phyloP scores from a whole-genome alignment of 2,113 vertebrate genomes.

The Zingel zingel region DNA sequence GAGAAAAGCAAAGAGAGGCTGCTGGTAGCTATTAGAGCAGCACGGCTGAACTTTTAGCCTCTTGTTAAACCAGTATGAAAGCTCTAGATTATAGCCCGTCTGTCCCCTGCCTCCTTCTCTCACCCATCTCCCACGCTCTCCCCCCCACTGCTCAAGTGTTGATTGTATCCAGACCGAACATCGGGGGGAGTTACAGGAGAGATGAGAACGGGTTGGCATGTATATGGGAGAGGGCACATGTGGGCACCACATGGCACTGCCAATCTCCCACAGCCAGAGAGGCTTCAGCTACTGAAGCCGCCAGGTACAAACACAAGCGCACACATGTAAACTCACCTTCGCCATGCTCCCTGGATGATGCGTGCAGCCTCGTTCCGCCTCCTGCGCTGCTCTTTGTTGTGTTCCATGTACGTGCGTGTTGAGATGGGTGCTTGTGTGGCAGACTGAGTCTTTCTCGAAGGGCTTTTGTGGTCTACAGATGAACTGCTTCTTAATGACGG shows the following conservation, averaged over 20 bases:
- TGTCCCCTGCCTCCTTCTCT: slow-evolving; percentile 59
- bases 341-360: slow-evolving; percentile 77
- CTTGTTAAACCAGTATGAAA: slow-evolving; percentile 77
- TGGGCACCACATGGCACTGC: slow-evolving; percentile 73
- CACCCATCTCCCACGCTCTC: slow-evolving; percentile 68
- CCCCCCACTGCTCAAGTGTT: slow-evolving; percentile 66
- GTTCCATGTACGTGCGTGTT: slow-evolving; percentile 35
- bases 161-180: slow-evolving; percentile 75
- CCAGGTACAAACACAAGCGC: slow-evolving; percentile 1
- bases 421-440: slow-evolving; percentile 6
- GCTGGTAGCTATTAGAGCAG: slow-evolving; percentile 80
- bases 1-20: slow-evolving; percentile 50
- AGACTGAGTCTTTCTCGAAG: slow-evolving; percentile 45
- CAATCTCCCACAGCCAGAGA: slow-evolving; percentile 28
- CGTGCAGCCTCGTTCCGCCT: slow-evolving; percentile 68
- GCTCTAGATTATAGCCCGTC: slow-evolving; percentile 68
- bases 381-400: slow-evolving; percentile 55
- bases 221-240: slow-evolving; percentile 72
- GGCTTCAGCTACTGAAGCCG: slow-evolving; percentile 18
- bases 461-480: slow-evolving; percentile 55
- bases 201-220: slow-evolving; percentile 32
- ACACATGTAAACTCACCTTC: slow-evolving; percentile 61
- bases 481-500: slow-evolving; percentile 50
- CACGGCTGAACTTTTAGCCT: slow-evolving; percentile 81
- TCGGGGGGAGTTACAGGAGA: slow-evolving; percentile 12